Percentiles rank a stretch among this genome's conserved stretches.
Conservation (phyloP, 1,140 invertebrate genomes). For the Stegodyphus mimosarum region DNA sequence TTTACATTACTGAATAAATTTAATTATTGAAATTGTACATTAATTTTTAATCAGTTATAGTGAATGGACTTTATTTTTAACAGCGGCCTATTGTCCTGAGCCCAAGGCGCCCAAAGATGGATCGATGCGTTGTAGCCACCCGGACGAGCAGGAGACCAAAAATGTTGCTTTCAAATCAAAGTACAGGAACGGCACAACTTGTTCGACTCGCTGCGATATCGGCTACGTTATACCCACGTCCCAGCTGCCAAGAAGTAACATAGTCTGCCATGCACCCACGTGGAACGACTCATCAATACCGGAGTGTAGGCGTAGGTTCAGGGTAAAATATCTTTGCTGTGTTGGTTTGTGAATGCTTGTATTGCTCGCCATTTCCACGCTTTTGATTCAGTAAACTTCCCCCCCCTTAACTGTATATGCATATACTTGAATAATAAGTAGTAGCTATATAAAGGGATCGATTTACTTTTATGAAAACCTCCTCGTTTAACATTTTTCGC, state of each 20-base stretch:
- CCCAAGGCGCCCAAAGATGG: slow-evolving; percentile 10
- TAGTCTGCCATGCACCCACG: slow-evolving; percentile 31
- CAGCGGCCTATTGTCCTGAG: slow-evolving; percentile 37
- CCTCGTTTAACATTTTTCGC: too few relatives aligned
- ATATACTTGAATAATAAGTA: too few relatives aligned
- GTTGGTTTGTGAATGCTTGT: neutral
- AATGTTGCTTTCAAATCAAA: neutral
- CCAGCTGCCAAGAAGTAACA: neutral
- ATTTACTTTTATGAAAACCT: too few relatives aligned
- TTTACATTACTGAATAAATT: too few relatives aligned
- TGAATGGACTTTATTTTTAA: neutral
- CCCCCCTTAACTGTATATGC: too few relatives aligned
- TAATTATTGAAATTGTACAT: too few relatives aligned
- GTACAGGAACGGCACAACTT: slow-evolving; percentile 31
- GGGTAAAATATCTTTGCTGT: slow-evolving; percentile 22
- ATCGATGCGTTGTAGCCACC: neutral
- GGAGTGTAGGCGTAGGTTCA: slow-evolving; percentile 58
- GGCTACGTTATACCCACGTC: slow-evolving; percentile 28
- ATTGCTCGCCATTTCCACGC: too few relatives aligned
- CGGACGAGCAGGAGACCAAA: neutral
- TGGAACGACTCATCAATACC: slow-evolving; percentile 39
- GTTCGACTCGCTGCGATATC: slow-evolving; percentile 8
- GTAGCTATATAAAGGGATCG: too few relatives aligned
- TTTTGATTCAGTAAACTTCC: too few relatives aligned
- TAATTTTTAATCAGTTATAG: too few relatives aligned